phyloP scores from a whole-genome alignment of 53 echinoderm and acorn worm genomes.

The Patiria pectinifera region DNA sequence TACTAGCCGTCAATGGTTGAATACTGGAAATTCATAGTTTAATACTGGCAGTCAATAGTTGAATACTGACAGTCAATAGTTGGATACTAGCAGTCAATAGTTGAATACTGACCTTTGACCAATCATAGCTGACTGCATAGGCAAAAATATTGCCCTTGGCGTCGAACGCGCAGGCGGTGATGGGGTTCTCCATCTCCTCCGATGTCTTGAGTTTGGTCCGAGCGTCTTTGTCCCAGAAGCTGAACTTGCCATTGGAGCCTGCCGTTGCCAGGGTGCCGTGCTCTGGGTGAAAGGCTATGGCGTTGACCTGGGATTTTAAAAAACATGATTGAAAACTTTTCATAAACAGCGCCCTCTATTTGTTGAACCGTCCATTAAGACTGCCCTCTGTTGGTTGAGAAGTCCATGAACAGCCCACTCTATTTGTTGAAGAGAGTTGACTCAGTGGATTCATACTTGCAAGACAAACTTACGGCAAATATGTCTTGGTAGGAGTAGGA shows the following conservation, averaged over 20 bases:
- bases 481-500: constrained; percentile 88
- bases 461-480: constrained; percentile 83
- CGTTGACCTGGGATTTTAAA: constrained; percentile 75
- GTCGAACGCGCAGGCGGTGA: constrained; percentile 88
- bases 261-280: constrained; percentile 96
- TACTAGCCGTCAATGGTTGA: too few species aligned
- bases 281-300: constrained; percentile 97
- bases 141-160: constrained; percentile 99
- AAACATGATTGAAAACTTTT: neutral
- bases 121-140: constrained; percentile 93
- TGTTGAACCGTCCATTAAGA: neutral
- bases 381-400: neutral
- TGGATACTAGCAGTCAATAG: too few species aligned
- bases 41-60: too few species aligned
- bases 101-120: constrained; percentile 89
- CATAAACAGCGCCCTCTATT: neutral
- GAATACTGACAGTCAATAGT: neutral
- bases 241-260: constrained; percentile 97
- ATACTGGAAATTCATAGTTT: too few species aligned
- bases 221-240: constrained; percentile 98
- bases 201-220: constrained; percentile 98
- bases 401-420: neutral
- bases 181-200: constrained; percentile 95
- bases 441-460: neutral
- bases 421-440: neutral